These are phyloP conservation scores for Perizoma affinitatum DNA, from an alignment of 2,888 invertebrate species.

Conservation along the genomic window DNA sequence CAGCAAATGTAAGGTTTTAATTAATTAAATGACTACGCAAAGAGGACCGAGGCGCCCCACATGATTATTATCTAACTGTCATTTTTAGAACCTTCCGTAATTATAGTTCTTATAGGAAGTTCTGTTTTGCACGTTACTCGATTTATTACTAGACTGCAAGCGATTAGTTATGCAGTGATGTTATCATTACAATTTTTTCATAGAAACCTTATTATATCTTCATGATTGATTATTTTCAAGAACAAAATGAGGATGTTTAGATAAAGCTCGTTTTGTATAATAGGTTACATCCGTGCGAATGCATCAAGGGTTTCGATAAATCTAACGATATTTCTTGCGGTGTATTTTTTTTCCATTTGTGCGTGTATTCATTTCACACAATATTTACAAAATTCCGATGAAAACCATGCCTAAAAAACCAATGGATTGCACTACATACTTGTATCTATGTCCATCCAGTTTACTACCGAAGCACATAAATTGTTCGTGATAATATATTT, in stretches of 20 bases:
- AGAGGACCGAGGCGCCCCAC: slow-evolving; percentile 41
- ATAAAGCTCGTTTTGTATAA: slow-evolving; percentile 19
- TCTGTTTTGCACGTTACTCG: slow-evolving; percentile 29
- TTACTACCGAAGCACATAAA: neutral
- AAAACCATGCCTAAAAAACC: too few species aligned
- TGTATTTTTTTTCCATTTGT: too few species aligned
- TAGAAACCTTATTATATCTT: slow-evolving; percentile 25
- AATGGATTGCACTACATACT: too few species aligned
- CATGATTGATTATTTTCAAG: slow-evolving; percentile 32
- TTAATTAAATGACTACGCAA: slow-evolving; percentile 66
- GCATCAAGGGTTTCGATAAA: slow-evolving; percentile 4
- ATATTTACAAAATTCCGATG: too few species aligned
- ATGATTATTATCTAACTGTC: slow-evolving; percentile 55
- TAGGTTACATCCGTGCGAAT: slow-evolving; percentile 24
- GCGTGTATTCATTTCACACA: too few species aligned
- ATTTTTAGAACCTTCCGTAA: slow-evolving; percentile 49
- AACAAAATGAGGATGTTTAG: slow-evolving; percentile 22
- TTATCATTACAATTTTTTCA: slow-evolving; percentile 24
- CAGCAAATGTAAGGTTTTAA: slow-evolving; percentile 68
- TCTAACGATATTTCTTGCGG: slow-evolving; percentile 8
- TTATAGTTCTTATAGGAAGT: slow-evolving; percentile 42
- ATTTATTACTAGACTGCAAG: slow-evolving; percentile 26
- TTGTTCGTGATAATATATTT: too few species aligned
- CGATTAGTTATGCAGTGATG: slow-evolving; percentile 21
- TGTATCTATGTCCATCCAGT: too few species aligned